Evolutionary conservation across 2,888 invertebrate species (phyloP).

Genomic region (Zootermopsis nevadensis): DNA sequence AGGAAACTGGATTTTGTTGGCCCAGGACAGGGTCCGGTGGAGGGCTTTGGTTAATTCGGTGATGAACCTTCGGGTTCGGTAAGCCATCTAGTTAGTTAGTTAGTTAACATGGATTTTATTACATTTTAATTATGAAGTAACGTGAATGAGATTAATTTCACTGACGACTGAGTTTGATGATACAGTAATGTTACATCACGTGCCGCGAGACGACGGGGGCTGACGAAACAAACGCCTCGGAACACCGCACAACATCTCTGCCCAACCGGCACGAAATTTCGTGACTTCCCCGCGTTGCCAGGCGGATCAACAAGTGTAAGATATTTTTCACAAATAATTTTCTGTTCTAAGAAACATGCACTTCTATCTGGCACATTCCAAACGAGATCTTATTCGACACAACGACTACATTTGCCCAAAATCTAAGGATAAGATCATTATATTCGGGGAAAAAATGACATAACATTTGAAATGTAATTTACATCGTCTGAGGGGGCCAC

Average conservation of each 20-base stretch:
- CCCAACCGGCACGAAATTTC: slow-evolving; percentile 3
- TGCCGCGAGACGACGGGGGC: neutral
- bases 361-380: neutral
- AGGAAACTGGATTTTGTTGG: too few species aligned
- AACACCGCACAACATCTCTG: neutral
- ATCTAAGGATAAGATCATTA: too few species aligned
- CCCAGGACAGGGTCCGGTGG: too few species aligned
- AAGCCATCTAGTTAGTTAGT: too few species aligned
- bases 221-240: neutral
- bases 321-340: slow-evolving; percentile 13
- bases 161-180: neutral
- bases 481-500: too few species aligned
- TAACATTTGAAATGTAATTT: too few species aligned
- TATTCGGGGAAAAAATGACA: too few species aligned
- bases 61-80: too few species aligned
- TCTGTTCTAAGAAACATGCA: neutral
- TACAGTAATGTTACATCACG: neutral
- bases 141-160: neutral
- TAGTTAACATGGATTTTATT: too few species aligned
- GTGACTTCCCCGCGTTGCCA: neutral
- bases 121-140: neutral
- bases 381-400: too few species aligned
- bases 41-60: too few species aligned
- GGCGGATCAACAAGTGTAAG: neutral
- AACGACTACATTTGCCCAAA: too few species aligned